Evolutionary conservation across 1,140 invertebrate species (phyloP).

Genomic region (Ditylenchus dipsaci): DNA sequence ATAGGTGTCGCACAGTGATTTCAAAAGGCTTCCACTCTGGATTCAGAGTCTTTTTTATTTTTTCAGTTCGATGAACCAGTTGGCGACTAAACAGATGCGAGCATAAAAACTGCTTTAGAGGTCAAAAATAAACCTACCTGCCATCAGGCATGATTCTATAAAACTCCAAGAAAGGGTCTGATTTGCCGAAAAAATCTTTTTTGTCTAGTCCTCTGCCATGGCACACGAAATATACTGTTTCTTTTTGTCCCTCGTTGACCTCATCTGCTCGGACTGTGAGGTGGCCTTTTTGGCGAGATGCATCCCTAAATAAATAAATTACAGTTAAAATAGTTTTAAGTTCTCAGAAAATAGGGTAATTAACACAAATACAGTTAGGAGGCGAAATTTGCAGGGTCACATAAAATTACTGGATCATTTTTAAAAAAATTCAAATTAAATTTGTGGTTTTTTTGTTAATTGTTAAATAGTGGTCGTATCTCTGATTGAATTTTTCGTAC

Average conservation of each 20-base stretch:
- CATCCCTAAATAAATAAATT: slow-evolving; percentile 23
- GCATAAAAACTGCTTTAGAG: neutral
- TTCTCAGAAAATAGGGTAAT: no score
- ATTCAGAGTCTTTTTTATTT: slow-evolving; percentile 63
- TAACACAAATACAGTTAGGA: no score
- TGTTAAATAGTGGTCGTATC: no score
- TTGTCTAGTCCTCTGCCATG: slow-evolving; percentile 60
- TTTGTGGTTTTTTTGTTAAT: no score
- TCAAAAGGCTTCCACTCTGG: slow-evolving; percentile 65
- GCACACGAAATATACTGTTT: slow-evolving; percentile 61
- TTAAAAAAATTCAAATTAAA: no score
- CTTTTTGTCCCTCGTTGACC: slow-evolving; percentile 60
- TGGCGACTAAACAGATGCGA: slow-evolving; percentile 56
- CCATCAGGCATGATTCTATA: slow-evolving; percentile 61
- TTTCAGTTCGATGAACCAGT: slow-evolving; percentile 64
- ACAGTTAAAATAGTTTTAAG: no score
- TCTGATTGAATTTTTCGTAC: no score
- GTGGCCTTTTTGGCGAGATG: slow-evolving; percentile 43
- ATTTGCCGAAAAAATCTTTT: neutral
- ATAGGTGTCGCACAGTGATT: slow-evolving; percentile 63
- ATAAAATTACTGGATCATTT: no score
- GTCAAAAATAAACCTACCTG: slow-evolving; percentile 47
- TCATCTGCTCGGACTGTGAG: slow-evolving; percentile 62
- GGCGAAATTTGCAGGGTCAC: no score
- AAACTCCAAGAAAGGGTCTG: slow-evolving; percentile 64